Base-by-base conservation (phyloP, 2,888 invertebrate species). In the Ophion ellenae region DNA sequence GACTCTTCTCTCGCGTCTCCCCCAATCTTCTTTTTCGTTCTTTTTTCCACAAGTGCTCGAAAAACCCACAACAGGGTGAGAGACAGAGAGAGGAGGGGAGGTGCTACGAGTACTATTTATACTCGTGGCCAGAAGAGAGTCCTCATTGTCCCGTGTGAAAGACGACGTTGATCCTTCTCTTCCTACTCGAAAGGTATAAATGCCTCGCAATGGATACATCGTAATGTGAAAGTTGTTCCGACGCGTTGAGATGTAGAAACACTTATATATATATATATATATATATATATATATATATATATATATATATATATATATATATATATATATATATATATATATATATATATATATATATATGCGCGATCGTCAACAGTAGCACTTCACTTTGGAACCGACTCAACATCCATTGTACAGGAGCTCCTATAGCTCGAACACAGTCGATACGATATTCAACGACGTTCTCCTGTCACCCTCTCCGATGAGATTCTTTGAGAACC, bases 61-160 rank as follows among this genome's bases (percentile, higher is more conserved):
- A 77, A 81, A 79, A 80, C 69, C 81, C 64, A 75, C 79, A 78
- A 84, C 74, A 81, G 63, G 66, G 66, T 36, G 57, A 63, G n/a
- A 32, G 53, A 36, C 70, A 70, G 74, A 45, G 47, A 67, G 45
- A 73, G 71, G 36, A 11, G 10, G 28, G 28, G 59, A 40, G 32
- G 32, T 10, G 64, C 32, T 24, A 24, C 14, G 32, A 32, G 64
- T 61, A 24, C 40, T 69, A 69, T 61, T 40, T 80, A 79, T 74
- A 71, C 66, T 79, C 71, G 53, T 75, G 66, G 66, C 79, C 63
- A 69, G 73, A 79, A 80, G 79, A 64, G 75, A 20, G 82, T 77
- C 85, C 89, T 89, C 86, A 89, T 85, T 83, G 79, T 80, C 61
- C 45, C 20, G n/a, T 71, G 36, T 47, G 79, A 80, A 79, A 66